Percentiles rank a stretch among this genome's conserved stretches.
Conservation (phyloP, 2,797 vertebrate genomes). For the Tiaroga cobitis region DNA sequence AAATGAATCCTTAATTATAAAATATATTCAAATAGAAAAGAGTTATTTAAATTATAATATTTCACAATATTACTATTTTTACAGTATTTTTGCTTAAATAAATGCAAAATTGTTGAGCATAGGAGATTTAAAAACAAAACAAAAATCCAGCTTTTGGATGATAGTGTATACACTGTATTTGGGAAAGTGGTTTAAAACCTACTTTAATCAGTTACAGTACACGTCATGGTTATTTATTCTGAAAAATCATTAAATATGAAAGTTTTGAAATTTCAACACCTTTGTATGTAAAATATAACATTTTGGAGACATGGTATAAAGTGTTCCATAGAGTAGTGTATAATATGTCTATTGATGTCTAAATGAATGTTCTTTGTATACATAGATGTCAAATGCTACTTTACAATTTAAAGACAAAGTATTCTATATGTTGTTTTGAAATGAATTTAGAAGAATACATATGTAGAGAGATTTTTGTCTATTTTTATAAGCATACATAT, state of each 20-base stretch:
- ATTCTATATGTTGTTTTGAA: constrained; percentile 24
- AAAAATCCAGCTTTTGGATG: no score
- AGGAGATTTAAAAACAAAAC: background rate
- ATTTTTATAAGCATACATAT: constrained; percentile 50
- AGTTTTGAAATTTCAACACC: constrained; percentile 3
- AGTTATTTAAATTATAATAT: background rate
- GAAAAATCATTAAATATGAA: background rate
- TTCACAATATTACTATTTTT: background rate
- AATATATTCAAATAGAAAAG: background rate
- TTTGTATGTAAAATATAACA: background rate
- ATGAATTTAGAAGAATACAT: constrained; percentile 4
- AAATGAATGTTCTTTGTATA: constrained; percentile 40
- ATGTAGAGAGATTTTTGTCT: constrained; percentile 11
- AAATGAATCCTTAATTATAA: background rate
- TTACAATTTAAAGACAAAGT: constrained; percentile 6
- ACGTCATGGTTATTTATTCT: background rate
- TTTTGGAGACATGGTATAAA: constrained; percentile 5
- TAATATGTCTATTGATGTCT: constrained; percentile 14
- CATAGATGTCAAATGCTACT: background rate
- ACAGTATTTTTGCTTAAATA: background rate
- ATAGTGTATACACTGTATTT: background rate
- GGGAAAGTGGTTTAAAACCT: background rate
- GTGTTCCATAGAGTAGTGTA: constrained; percentile 16
- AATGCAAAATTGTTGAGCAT: background rate
- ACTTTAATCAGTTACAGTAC: background rate